Evolutionary conservation across 2,797 vertebrate species (phyloP).

Genomic region (Schizopygopsis malacanthus): DNA sequence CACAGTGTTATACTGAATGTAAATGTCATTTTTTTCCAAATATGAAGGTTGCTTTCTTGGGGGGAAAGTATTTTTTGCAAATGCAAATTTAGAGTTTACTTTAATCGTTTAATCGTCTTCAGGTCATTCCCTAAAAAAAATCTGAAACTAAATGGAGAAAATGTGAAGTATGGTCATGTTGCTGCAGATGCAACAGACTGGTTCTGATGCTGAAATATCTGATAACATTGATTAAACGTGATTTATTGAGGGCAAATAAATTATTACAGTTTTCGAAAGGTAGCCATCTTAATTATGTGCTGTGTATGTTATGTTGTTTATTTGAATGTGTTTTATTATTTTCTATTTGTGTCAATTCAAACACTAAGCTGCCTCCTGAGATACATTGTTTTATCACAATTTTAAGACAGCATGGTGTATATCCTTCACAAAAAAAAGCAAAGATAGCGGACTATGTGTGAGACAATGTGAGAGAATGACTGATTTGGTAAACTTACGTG

Average conservation of each 20-base stretch:
- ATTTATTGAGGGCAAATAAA: neutral
- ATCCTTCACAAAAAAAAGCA: neutral
- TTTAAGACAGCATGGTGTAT: neutral
- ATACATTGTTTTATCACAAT: neutral
- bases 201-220: neutral
- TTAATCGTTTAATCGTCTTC: neutral
- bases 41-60: neutral
- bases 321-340: neutral
- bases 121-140: too few relatives aligned
- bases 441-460: neutral
- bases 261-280: neutral
- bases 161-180: neutral
- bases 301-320: neutral
- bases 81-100: neutral
- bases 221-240: too few relatives aligned
- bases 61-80: neutral
- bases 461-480: neutral
- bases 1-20: neutral
- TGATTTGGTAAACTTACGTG: neutral
- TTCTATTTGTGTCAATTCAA: neutral
- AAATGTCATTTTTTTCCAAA: conserved; percentile 8
- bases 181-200: neutral
- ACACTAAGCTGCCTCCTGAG: neutral
- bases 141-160: neutral
- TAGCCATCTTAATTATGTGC: neutral